Percentiles rank a stretch among this genome's conserved stretches.
phyloP scores from a whole-genome alignment of 1,140 invertebrate species.

The Euschistus heros region DNA sequence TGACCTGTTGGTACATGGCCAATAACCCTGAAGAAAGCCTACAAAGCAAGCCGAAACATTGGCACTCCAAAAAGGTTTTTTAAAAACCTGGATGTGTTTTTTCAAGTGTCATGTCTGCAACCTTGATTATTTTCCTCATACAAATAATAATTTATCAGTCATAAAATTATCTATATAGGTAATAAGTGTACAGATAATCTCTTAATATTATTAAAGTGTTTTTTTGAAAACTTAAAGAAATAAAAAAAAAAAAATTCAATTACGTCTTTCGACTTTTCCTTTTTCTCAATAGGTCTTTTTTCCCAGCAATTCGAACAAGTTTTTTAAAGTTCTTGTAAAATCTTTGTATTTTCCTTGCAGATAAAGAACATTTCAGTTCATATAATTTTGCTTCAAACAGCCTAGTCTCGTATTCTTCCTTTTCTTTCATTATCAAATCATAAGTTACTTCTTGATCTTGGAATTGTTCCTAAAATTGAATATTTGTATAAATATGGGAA shows the following conservation, averaged over 20 bases:
- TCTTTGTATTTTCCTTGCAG: conserved; percentile 18
- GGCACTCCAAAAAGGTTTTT: no score
- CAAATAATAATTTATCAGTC: no score
- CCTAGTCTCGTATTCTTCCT: conserved; percentile 6
- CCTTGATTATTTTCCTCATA: no score
- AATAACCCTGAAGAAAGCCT: no score
- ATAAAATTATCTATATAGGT: no score
- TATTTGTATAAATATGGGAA: not conserved
- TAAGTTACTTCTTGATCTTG: not conserved
- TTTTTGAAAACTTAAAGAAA: not conserved
- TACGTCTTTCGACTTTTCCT: not conserved
- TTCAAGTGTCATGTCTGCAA: no score
- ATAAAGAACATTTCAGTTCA: not conserved
- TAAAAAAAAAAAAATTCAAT: not conserved
- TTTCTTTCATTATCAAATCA: conserved; percentile 9
- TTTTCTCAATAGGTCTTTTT: not conserved
- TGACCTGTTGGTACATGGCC: no score
- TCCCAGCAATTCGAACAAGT: not conserved
- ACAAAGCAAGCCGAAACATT: no score
- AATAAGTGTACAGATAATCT: no score
- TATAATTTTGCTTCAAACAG: conserved; percentile 4
- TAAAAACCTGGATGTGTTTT: no score
- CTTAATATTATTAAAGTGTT: no score
- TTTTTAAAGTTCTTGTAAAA: not conserved
- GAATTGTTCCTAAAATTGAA: not conserved